Percentiles rank a stretch among this genome's conserved stretches.
Evolutionary conservation across 1,140 invertebrate species (phyloP).

Genomic region (Spodoptera litura): DNA sequence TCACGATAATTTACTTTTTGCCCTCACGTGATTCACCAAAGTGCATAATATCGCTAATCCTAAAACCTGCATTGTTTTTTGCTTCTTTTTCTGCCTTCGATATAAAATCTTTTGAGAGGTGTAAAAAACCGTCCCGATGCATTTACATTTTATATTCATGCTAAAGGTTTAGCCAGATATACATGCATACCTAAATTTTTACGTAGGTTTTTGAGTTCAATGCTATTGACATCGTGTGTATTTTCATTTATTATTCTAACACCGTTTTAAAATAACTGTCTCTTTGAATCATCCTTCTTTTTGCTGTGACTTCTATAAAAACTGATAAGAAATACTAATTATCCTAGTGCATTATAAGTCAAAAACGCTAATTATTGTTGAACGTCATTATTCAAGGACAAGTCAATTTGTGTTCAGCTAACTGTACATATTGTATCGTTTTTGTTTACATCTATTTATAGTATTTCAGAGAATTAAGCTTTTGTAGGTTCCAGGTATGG

Average conservation of each 20-base stretch:
- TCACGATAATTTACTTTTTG: constrained; percentile 28
- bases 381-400: constrained; percentile 19
- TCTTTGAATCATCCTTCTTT: no score
- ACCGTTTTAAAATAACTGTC: not conserved
- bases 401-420: constrained; percentile 23
- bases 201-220: not conserved
- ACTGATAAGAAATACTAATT: no score
- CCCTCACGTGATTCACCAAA: constrained; percentile 39
- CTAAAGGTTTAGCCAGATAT: constrained; percentile 1
- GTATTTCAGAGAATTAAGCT: not conserved
- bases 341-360: not conserved
- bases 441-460: constrained; percentile 5
- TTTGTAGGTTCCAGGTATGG: not conserved
- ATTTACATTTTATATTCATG: constrained; percentile 6
- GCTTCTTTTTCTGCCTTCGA: constrained; percentile 10
- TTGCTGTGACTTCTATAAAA: no score
- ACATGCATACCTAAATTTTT: not conserved
- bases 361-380: not conserved
- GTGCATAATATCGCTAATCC: constrained; percentile 42
- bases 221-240: not conserved
- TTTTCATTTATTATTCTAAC: not conserved
- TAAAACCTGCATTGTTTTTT: constrained; percentile 39
- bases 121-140: constrained; percentile 20
- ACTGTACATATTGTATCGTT: not conserved
- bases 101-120: constrained; percentile 37